A percentile compares a stretch with the other conserved stretches of the same genome.
phyloP scores from a whole-genome alignment of 2,888 invertebrate genomes.

The Parthenolecanium corni region DNA sequence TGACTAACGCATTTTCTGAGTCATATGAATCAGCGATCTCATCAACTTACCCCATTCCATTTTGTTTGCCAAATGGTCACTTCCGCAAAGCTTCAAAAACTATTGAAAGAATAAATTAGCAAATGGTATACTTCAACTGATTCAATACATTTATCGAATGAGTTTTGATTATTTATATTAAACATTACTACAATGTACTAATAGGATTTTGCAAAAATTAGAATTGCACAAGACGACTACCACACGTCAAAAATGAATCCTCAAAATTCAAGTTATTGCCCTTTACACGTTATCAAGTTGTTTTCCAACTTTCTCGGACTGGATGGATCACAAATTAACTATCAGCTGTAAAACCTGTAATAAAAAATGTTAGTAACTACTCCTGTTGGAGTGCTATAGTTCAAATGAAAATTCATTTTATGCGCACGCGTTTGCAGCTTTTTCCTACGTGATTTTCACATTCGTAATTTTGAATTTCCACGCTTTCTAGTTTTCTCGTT shows the following conservation, averaged over 20 bases:
- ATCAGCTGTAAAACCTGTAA: not conserved
- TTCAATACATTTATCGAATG: not conserved
- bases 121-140: not conserved
- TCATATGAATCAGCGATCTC: too few species aligned
- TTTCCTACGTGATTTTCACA: too few species aligned
- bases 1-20: too few species aligned
- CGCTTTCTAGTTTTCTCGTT: too few species aligned
- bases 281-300: not conserved
- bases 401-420: not conserved
- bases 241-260: not conserved
- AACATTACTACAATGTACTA: constrained; percentile 14
- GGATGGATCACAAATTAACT: too few species aligned
- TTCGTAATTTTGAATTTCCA: too few species aligned
- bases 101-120: not conserved
- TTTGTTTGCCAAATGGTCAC: constrained; percentile 1
- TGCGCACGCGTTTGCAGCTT: too few species aligned
- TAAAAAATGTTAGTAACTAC: not conserved
- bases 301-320: too few species aligned
- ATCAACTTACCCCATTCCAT: constrained; percentile 31
- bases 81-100: not conserved
- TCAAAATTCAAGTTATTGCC: not conserved
- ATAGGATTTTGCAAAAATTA: not conserved
- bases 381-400: not conserved
- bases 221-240: too few species aligned
- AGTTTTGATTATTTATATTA: not conserved